These are phyloP conservation scores for Phalangium opilio DNA, from an alignment of 2,888 invertebrate species.

Conservation along the genomic window DNA sequence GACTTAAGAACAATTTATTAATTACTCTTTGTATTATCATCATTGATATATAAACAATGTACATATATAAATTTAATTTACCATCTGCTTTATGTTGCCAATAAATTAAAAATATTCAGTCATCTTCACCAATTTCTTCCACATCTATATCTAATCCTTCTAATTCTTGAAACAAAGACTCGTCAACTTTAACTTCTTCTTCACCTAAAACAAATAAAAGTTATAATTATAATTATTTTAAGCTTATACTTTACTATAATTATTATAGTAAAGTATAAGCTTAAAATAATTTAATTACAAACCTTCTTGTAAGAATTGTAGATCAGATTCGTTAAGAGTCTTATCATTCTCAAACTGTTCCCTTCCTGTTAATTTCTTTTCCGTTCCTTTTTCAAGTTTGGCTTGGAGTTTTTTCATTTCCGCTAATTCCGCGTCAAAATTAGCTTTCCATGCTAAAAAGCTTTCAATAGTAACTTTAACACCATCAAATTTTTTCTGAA, in stretches of 20 bases:
- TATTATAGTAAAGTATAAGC: too few relatives aligned
- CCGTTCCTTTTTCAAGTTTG: constrained; percentile 35
- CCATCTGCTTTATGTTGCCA: too few relatives aligned
- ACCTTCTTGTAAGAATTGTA: constrained; percentile 85
- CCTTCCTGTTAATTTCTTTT: constrained; percentile 60
- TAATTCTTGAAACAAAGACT: constrained; percentile 76
- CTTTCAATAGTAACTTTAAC: constrained; percentile 89
- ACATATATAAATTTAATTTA: too few relatives aligned
- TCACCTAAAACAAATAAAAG: constrained; percentile 34
- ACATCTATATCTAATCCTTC: constrained; percentile 54
- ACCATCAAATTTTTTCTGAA: constrained; percentile 82
- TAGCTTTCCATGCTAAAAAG: constrained; percentile 82
- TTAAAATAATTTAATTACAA: constrained; percentile 16
- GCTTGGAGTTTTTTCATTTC: constrained; percentile 43
- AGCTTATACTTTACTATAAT: too few relatives aligned
- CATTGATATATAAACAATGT: too few relatives aligned
- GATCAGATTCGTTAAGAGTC: constrained; percentile 86
- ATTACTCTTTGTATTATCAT: too few relatives aligned
- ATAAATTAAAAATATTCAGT: too few relatives aligned
- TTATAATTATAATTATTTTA: constrained; percentile 2
- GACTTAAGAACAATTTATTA: too few relatives aligned
- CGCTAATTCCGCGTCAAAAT: constrained; percentile 79
- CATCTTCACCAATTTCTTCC: constrained; percentile 11
- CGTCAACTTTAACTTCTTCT: constrained; percentile 77
- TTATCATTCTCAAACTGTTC: constrained; percentile 87